phyloP scores from a whole-genome alignment of 2,797 vertebrate species.

The Mormyrops attenuatus region DNA sequence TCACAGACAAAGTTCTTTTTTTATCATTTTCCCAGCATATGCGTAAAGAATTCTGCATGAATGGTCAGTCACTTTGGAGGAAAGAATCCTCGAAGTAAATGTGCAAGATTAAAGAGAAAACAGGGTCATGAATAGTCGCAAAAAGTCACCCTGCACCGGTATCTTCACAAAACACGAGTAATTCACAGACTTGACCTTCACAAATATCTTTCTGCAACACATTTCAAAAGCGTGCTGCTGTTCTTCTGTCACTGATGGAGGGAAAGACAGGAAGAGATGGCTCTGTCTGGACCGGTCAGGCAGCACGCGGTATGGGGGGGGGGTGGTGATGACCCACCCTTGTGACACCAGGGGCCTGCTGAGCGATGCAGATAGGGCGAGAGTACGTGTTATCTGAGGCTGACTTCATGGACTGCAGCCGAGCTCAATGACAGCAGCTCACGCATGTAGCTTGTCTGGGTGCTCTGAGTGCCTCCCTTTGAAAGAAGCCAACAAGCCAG shows the following conservation, averaged over 20 bases:
- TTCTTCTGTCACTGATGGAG: neutral
- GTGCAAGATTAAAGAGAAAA: neutral
- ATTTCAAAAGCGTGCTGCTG: neutral
- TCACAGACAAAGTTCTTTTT: neutral
- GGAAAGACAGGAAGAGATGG: neutral
- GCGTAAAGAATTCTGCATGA: neutral
- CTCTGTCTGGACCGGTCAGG: neutral
- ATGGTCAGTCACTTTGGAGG: neutral
- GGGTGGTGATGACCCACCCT: neutral
- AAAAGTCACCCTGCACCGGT: neutral
- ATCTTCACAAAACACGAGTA: neutral
- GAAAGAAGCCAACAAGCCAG: neutral
- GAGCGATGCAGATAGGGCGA: constrained; percentile 22
- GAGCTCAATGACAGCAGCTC: neutral
- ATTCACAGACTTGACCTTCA: neutral
- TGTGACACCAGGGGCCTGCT: constrained; percentile 17
- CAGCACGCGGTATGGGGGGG: neutral
- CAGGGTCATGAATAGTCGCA: neutral
- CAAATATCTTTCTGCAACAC: neutral
- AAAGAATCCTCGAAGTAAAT: neutral
- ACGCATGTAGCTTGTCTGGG: neutral
- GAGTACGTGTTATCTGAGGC: constrained; percentile 41
- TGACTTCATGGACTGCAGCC: neutral
- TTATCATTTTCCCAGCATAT: neutral
- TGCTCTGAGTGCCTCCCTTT: neutral